These are phyloP conservation scores for Drosophila merina DNA, from an alignment of 2,888 invertebrate genomes.

Conservation along the genomic window DNA sequence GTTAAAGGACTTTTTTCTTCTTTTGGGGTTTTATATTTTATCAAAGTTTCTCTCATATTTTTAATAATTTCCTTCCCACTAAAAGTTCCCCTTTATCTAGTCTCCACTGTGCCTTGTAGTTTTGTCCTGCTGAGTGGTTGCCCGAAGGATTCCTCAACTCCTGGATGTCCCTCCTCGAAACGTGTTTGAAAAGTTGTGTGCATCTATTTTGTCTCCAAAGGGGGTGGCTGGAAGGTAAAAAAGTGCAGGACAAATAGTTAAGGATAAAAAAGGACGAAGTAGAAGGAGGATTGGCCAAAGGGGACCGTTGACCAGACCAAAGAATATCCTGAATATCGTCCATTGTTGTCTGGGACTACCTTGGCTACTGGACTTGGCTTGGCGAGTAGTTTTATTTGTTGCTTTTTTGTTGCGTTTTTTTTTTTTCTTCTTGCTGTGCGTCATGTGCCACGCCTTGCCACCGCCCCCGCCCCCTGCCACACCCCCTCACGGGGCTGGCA, in stretches of 20 bases:
- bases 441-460: slow-evolving; percentile 32
- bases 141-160: slow-evolving; percentile 15
- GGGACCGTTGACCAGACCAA: slow-evolving; percentile 5
- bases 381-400: neutral
- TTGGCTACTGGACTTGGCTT: slow-evolving; percentile 22
- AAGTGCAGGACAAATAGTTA: slow-evolving; percentile 6
- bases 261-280: neutral
- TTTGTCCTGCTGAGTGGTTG: slow-evolving; percentile 16
- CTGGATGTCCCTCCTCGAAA: neutral
- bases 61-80: neutral
- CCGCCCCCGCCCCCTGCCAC: slow-evolving; percentile 1
- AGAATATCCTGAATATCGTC: slow-evolving; percentile 27
- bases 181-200: slow-evolving; percentile 48
- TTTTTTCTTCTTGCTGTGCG: slow-evolving; percentile 32
- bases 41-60: neutral
- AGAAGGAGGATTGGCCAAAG: neutral
- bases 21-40: neutral
- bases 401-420: neutral
- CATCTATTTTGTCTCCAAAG: slow-evolving; percentile 56
- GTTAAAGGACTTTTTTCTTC: neutral
- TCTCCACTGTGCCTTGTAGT: slow-evolving; percentile 15
- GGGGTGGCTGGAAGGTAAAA: neutral
- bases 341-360: slow-evolving; percentile 67
- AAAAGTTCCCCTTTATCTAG: neutral
- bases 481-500: neutral